A percentile compares a stretch with the other conserved stretches of the same genome.
Conservation (phyloP, 2,797 vertebrate genomes). For the Periophthalmus magnuspinnatus region DNA sequence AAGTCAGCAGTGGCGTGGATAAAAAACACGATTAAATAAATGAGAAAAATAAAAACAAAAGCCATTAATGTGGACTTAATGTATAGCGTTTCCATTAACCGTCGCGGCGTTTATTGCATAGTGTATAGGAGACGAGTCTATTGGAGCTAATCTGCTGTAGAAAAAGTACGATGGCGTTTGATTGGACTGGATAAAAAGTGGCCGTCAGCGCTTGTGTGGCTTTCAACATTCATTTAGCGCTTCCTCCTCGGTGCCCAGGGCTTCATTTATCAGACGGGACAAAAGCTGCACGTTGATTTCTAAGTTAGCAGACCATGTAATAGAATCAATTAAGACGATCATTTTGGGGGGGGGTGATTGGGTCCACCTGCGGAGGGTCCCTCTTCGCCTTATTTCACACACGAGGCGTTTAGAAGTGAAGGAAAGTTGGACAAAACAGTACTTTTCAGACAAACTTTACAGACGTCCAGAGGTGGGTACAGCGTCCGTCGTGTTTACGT, state of each 20-base stretch:
- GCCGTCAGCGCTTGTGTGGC: conserved; percentile 12
- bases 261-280: conserved; percentile 47
- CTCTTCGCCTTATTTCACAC: conserved; percentile 18
- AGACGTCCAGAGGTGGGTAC: conserved; percentile 1
- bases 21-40: not conserved
- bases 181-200: conserved; percentile 17
- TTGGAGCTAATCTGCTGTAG: conserved; percentile 19
- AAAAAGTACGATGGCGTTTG: conserved; percentile 21
- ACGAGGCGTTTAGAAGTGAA: conserved; percentile 47
- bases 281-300: conserved; percentile 40
- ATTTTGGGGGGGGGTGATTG: conserved; percentile 36
- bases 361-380: conserved; percentile 21
- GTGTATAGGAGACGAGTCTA: conserved; percentile 9
- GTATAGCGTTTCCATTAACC: conserved; percentile 6
- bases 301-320: conserved; percentile 55
- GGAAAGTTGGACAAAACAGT: conserved; percentile 56
- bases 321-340: conserved; percentile 52
- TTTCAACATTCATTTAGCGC: conserved; percentile 39
- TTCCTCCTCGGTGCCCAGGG: conserved; percentile 39
- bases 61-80: not conserved
- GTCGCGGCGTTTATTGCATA: conserved; percentile 8
- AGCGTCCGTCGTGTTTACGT: too few species aligned
- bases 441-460: conserved; percentile 27
- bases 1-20: not conserved
- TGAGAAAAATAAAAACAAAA: not conserved